Conservation (phyloP, 2,113 vertebrate species). For the Dicrurus megarhynchus region DNA sequence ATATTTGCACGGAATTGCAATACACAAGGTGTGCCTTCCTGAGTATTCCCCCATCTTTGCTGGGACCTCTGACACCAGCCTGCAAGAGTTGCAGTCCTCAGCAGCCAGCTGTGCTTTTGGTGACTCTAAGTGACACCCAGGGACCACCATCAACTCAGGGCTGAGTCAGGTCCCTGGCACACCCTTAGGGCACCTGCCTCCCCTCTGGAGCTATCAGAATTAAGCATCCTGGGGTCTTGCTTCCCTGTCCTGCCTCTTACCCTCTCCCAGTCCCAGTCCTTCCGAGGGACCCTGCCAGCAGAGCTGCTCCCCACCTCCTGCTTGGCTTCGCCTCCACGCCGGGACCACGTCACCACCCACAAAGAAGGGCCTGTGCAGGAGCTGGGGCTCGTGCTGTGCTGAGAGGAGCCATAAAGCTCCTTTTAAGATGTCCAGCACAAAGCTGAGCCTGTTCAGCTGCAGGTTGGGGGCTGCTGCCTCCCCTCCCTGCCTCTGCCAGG, state of each 20-base stretch:
- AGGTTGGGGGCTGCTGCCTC: neutral
- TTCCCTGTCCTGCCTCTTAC: neutral
- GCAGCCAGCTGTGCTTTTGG: accelerated
- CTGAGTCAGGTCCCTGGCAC: neutral
- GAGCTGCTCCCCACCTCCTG: neutral
- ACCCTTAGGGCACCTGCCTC: neutral
- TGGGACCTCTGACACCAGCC: neutral
- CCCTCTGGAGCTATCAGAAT: accelerated
- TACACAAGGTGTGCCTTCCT: neutral
- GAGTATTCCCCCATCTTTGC: neutral
- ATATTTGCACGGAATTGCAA: neutral
- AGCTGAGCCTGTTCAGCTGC: slow-evolving; percentile 52
- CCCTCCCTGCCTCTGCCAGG: slow-evolving; percentile 69
- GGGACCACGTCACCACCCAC: slow-evolving; percentile 18
- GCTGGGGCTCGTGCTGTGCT: neutral
- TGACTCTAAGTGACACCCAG: neutral
- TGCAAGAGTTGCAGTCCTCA: neutral
- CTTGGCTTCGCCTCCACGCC: neutral
- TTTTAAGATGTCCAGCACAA: slow-evolving; percentile 63
- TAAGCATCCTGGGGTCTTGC: neutral
- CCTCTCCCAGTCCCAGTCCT: neutral
- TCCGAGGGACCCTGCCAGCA: accelerated
- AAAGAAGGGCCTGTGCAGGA: slow-evolving; percentile 60
- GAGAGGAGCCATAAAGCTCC: slow-evolving; percentile 59
- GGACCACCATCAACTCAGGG: neutral